Evolutionary conservation across 2,113 vertebrate species (phyloP), one percentile per base, ranked within the genome.

Genomic region (Chloroceryle aenea): DNA sequence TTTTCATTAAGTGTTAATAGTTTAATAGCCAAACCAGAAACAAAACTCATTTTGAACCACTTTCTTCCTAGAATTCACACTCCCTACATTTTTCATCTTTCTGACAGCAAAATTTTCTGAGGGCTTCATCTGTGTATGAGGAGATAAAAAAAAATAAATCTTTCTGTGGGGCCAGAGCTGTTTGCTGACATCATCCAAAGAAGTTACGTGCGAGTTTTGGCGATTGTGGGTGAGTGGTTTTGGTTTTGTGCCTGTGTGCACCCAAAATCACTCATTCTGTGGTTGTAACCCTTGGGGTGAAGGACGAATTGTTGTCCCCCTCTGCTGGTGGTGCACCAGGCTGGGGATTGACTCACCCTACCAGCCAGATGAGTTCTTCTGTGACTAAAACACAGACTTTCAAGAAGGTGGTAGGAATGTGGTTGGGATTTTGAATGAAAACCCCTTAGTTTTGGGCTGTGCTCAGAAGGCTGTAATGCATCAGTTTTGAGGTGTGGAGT

Each of bases 141-240:
- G 4, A 4, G n/a, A n/a, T n/a, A 27, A n/a, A 40, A 38, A 40
- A 36, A 68, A 42, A 10, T 2, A 5, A 5, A 40, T 45, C 23
- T 30, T 68, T 32, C 30, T 7, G 6, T 27, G 50, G 20, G 69
- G 27, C 34, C 72, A 40, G 52, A n/a, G 52, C 17, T 32, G 48
- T 27, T 68, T 3, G 2, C 2, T 85, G 52, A 59, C 55, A 18
- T 52, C 1, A 2, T 30, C 18, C 40, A 48, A 14, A 52, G 56
- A 62, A 34, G 32, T 29, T 4, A 40, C 17, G 4, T 56, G 58
- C 0, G 23, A 34, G 12, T 56, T 89, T 43, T 15, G 67, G 63
- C 76, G 16, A 0, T 14, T 1, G 2, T 36, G 56, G 7, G 5
- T 9, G 25, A 12, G 0, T 16, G 45, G 30, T 30, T 63, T 64